Conservation (phyloP, 2,888 invertebrate genomes). For the Trisateles emortualis region DNA sequence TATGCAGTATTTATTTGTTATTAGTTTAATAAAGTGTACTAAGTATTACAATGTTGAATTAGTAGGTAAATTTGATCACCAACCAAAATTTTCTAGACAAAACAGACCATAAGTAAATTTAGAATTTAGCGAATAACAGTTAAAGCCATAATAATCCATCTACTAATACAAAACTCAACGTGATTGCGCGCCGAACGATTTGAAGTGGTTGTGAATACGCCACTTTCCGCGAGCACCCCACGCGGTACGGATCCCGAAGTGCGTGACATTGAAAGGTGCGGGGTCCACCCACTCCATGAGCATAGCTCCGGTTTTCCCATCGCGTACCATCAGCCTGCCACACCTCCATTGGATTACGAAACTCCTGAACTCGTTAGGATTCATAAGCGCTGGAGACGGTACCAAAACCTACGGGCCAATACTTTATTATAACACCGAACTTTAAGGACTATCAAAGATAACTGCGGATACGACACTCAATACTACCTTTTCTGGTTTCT, state of each 20-base stretch:
- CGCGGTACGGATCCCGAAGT: slow-evolving; percentile 88
- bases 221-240: slow-evolving; percentile 89
- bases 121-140: slow-evolving; percentile 66
- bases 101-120: slow-evolving; percentile 29
- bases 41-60: slow-evolving; percentile 26
- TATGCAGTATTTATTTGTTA: slow-evolving; percentile 36
- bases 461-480: slow-evolving; percentile 53
- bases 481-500: slow-evolving; percentile 88
- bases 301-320: slow-evolving; percentile 78
- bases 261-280: slow-evolving; percentile 86
- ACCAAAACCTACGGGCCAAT: slow-evolving; percentile 82
- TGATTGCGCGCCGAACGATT: slow-evolving; percentile 55
- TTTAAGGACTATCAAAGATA: slow-evolving; percentile 36
- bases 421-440: slow-evolving; percentile 26
- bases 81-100: slow-evolving; percentile 25
- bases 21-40: slow-evolving; percentile 35
- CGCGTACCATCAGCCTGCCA: slow-evolving; percentile 82
- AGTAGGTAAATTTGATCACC: slow-evolving; percentile 38
- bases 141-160: slow-evolving; percentile 59
- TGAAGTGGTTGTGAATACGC: slow-evolving; percentile 81
- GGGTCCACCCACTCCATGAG: slow-evolving; percentile 88
- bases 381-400: slow-evolving; percentile 87
- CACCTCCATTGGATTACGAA: slow-evolving; percentile 87
- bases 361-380: slow-evolving; percentile 84
- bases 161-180: slow-evolving; percentile 70